Evolutionary conservation across 2,113 vertebrate species (phyloP).

Genomic region (Upupa epops): DNA sequence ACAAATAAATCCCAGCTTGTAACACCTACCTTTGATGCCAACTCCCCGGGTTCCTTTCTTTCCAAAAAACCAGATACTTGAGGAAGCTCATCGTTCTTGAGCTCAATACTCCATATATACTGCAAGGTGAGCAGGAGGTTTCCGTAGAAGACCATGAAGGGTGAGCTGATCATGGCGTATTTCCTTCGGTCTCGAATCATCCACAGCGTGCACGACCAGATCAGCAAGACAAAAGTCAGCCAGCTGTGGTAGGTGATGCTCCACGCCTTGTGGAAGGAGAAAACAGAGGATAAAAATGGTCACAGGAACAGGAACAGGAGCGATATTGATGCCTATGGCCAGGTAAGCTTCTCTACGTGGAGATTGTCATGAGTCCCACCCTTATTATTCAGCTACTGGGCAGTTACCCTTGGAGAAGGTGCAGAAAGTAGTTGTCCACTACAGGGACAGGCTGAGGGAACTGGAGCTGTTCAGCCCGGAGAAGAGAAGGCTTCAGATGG

Average conservation of each 20-base stretch:
- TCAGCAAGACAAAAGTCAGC: constrained; percentile 93
- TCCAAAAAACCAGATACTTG: constrained; percentile 82
- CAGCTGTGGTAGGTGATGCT: constrained; percentile 99
- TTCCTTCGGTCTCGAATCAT: constrained; percentile 94
- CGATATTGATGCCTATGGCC: background rate
- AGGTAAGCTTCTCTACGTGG: background rate
- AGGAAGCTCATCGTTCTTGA: constrained; percentile 68
- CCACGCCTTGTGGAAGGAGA: constrained; percentile 81
- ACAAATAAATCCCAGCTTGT: background rate
- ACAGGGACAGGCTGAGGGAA: too few relatives aligned
- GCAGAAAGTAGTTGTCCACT: background rate
- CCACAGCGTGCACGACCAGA: constrained; percentile 96
- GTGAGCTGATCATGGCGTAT: constrained; percentile 95
- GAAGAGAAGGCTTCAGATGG: too few relatives aligned
- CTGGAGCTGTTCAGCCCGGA: too few relatives aligned
- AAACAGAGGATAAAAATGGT: background rate
- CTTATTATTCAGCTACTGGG: background rate
- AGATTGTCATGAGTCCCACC: background rate
- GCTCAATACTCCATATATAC: constrained; percentile 94
- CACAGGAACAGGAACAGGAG: background rate
- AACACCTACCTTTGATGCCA: constrained; percentile 87
- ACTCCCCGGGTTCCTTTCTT: constrained; percentile 81
- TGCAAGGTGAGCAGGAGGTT: constrained; percentile 90
- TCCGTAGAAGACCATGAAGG: constrained; percentile 96
- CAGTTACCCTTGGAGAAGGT: background rate